These are phyloP conservation scores for Macropus fuliginosus DNA, from an alignment of 2,797 vertebrate genomes.

Conservation along the genomic window DNA sequence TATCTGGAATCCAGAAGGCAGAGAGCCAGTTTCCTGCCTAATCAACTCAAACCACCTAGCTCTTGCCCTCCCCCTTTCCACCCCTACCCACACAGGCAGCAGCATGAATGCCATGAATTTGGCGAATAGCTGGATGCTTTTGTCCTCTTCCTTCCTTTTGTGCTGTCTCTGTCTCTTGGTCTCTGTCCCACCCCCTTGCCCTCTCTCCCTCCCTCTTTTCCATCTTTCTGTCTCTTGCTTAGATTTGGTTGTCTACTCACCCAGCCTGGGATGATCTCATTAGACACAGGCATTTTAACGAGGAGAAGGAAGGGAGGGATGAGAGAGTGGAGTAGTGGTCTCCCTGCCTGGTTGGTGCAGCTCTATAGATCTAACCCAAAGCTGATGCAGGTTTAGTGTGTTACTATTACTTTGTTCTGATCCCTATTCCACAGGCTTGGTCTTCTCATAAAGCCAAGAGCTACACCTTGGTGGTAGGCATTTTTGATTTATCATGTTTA, in stretches of 20 bases:
- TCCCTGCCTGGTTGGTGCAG: not conserved
- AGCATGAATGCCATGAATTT: not conserved
- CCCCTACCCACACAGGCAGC: fast-evolving
- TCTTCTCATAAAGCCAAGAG: not conserved
- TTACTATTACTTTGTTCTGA: not conserved
- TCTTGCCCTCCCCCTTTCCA: not conserved
- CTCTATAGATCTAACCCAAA: not conserved
- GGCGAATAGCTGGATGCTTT: not conserved
- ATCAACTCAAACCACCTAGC: not conserved
- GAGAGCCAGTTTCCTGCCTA: fast-evolving
- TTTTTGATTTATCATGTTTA: not conserved
- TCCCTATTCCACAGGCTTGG: not conserved
- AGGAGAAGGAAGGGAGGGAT: fast-evolving
- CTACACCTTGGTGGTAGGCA: not conserved
- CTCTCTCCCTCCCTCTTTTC: not conserved
- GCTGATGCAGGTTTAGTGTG: not conserved
- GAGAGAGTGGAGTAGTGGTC: not conserved
- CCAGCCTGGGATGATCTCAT: not conserved
- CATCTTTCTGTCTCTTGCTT: not conserved
- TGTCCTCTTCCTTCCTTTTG: not conserved
- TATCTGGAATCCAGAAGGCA: fast-evolving
- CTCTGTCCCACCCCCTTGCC: not conserved
- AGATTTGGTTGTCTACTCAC: not conserved
- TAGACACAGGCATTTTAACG: not conserved
- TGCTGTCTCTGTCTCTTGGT: not conserved